Conservation (phyloP, 2,888 invertebrate genomes). For the Cephus nigrinus region DNA sequence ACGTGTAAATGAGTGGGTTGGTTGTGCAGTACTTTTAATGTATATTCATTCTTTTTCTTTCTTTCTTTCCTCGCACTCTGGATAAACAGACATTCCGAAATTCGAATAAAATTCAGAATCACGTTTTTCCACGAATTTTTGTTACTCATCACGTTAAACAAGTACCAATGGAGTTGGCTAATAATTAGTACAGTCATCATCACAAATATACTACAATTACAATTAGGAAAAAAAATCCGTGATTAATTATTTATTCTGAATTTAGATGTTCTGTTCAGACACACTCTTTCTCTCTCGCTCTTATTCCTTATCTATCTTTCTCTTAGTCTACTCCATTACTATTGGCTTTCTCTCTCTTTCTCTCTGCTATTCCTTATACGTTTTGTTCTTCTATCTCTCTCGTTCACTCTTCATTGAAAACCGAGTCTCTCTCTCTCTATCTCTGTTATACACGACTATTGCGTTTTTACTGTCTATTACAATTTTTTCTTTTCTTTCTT, state of each 20-base stretch:
- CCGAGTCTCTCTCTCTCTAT: no score
- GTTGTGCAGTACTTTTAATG: not conserved
- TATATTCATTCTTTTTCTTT: not conserved
- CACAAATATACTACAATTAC: not conserved
- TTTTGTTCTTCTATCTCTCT: not conserved
- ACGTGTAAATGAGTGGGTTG: not conserved
- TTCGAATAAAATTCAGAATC: not conserved
- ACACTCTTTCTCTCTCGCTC: not conserved
- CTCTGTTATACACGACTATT: no score
- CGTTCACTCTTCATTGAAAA: not conserved
- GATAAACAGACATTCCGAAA: not conserved
- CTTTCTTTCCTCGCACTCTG: not conserved
- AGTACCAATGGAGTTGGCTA: not conserved
- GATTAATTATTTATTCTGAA: not conserved
- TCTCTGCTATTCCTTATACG: no score
- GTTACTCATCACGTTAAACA: not conserved
- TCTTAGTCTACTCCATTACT: not conserved
- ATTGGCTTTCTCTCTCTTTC: not conserved
- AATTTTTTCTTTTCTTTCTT: no score
- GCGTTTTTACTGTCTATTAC: no score
- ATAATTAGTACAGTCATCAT: slow-evolving; percentile 2
- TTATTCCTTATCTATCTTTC: not conserved
- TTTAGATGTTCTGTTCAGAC: not conserved
- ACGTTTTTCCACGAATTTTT: not conserved
- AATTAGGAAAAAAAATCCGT: not conserved